Evolutionary conservation across 2,888 invertebrate genomes (phyloP).

Genomic region (Agriopis leucophaearia): DNA sequence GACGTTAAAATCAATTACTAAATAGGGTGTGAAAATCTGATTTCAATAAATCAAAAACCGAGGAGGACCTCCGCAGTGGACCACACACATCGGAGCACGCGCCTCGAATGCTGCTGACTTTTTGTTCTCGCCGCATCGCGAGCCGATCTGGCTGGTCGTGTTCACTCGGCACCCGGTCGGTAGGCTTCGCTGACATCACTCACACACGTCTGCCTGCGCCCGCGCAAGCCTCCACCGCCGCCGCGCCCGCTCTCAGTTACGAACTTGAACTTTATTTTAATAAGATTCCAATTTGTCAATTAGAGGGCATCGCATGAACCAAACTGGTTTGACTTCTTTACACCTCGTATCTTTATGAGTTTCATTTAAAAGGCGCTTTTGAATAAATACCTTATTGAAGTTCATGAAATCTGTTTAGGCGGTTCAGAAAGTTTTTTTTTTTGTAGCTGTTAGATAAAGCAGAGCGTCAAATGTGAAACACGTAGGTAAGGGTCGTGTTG

Average conservation of each 20-base stretch:
- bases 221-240: constrained; percentile 41
- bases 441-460: not conserved
- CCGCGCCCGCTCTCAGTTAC: constrained; percentile 68
- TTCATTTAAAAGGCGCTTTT: constrained; percentile 67
- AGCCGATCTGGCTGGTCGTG: constrained; percentile 72
- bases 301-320: constrained; percentile 85
- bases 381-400: constrained; percentile 55
- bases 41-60: constrained; percentile 80
- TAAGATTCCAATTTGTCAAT: constrained; percentile 91
- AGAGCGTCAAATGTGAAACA: not conserved
- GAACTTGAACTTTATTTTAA: constrained; percentile 87
- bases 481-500: not conserved
- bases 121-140: constrained; percentile 74
- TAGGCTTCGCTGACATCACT: constrained; percentile 64
- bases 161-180: constrained; percentile 76
- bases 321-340: constrained; percentile 84
- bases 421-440: not conserved
- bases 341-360: constrained; percentile 74
- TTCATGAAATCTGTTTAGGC: constrained; percentile 48
- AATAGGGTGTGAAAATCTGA: constrained; percentile 78
- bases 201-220: constrained; percentile 67
- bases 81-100: constrained; percentile 92
- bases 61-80: constrained; percentile 86
- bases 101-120: constrained; percentile 88
- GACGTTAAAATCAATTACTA: constrained; percentile 57